These are phyloP conservation scores for Zaprionus lineosus DNA, from an alignment of 2,888 invertebrate genomes.

Conservation along the genomic window DNA sequence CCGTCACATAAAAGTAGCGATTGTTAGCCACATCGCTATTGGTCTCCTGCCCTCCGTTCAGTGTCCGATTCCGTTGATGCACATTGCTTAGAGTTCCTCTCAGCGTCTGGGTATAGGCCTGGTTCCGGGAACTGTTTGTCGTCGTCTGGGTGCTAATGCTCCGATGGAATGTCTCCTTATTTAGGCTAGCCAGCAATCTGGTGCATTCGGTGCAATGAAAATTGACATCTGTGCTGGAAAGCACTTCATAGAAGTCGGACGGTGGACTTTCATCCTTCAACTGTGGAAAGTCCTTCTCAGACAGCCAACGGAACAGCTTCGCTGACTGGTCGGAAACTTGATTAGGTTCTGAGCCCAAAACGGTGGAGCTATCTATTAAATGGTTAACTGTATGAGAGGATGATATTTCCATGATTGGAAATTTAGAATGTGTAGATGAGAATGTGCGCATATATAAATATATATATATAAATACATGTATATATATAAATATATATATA, in stretches of 20 bases:
- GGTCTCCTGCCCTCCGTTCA: too few species aligned
- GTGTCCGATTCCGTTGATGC: not conserved
- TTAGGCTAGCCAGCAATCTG: constrained; percentile 5
- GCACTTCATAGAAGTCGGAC: constrained; percentile 21
- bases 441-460: too few species aligned
- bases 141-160: constrained; percentile 16
- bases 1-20: not conserved
- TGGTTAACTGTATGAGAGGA: too few species aligned
- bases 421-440: not conserved
- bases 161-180: not conserved
- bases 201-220: not conserved
- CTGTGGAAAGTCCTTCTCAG: constrained; percentile 4
- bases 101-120: not conserved
- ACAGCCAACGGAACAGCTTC: constrained; percentile 21
- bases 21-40: too few species aligned
- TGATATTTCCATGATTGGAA: not conserved
- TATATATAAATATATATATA: not conserved
- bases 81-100: not conserved
- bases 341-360: not conserved
- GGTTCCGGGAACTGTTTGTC: too few species aligned
- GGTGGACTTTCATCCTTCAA: constrained; percentile 47
- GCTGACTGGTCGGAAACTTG: constrained; percentile 1
- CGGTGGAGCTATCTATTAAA: not conserved
- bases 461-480: not conserved
- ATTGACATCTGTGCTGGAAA: not conserved